Evolutionary conservation across 2,113 vertebrate species (phyloP).

Genomic region (Podocnemis expansa): DNA sequence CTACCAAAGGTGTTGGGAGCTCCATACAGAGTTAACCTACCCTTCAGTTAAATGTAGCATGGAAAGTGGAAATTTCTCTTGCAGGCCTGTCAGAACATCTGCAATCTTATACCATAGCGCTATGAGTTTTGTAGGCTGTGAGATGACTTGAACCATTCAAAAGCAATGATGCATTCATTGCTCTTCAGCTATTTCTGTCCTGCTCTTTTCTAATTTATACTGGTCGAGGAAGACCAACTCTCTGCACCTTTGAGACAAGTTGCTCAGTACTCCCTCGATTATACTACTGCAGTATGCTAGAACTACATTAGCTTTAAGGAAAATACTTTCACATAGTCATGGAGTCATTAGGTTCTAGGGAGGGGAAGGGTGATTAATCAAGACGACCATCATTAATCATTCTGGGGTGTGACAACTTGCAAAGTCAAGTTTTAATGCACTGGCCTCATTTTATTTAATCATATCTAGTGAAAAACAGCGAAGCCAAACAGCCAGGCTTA

Average conservation of each 20-base stretch:
- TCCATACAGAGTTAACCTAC: accelerated
- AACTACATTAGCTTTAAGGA: conserved; percentile 22
- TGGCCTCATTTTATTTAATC: conserved; percentile 45
- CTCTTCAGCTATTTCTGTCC: neutral
- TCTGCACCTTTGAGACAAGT: neutral
- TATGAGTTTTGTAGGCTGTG: neutral
- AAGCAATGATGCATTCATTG: neutral
- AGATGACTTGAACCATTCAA: neutral
- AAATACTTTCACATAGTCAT: neutral
- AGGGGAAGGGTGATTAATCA: conserved; percentile 42
- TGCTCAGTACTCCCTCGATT: neutral
- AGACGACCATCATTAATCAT: conserved; percentile 33
- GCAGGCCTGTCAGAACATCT: neutral
- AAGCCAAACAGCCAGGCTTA: neutral
- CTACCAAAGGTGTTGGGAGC: neutral
- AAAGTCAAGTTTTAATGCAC: conserved; percentile 34
- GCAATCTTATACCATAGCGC: neutral
- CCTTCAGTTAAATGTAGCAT: neutral
- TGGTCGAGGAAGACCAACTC: neutral
- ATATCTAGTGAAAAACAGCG: conserved; percentile 15
- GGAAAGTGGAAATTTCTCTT: neutral
- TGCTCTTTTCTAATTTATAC: neutral
- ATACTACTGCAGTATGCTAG: neutral
- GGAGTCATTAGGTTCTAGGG: conserved; percentile 13
- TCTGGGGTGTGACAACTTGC: conserved; percentile 13